These are phyloP conservation scores for Therioaphis trifolii DNA, from an alignment of 2,888 invertebrate genomes.

Conservation along the genomic window DNA sequence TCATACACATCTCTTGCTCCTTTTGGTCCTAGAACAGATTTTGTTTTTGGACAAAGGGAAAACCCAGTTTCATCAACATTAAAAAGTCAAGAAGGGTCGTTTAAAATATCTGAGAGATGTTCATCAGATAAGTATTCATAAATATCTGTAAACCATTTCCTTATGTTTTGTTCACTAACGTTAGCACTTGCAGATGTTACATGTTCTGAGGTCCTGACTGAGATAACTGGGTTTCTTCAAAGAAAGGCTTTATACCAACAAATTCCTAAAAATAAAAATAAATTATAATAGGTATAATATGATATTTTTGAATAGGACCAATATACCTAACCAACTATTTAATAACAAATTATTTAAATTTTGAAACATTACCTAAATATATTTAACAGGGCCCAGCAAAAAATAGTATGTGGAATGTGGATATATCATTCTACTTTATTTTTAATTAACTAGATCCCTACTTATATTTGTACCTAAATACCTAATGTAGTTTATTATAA, in stretches of 20 bases:
- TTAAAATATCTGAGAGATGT: constrained; percentile 57
- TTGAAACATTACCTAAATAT: too few species aligned
- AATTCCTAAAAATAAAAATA: constrained; percentile 41
- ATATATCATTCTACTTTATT: too few species aligned
- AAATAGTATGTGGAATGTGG: too few species aligned
- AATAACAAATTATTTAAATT: too few species aligned
- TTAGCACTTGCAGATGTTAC: constrained; percentile 67
- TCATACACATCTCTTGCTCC: constrained; percentile 68
- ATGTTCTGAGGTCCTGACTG: constrained; percentile 49
- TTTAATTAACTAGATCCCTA: too few species aligned
- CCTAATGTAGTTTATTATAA: too few species aligned
- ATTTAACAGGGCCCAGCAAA: too few species aligned
- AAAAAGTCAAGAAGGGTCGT: constrained; percentile 67
- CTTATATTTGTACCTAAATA: too few species aligned
- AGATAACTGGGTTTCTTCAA: constrained; percentile 66
- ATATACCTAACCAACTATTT: too few species aligned
- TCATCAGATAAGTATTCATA: constrained; percentile 59
- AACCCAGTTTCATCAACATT: constrained; percentile 68
- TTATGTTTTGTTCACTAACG: constrained; percentile 67
- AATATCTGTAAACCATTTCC: constrained; percentile 65
- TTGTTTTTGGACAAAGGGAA: constrained; percentile 67
- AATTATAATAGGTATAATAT: too few species aligned
- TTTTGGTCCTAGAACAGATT: constrained; percentile 66
- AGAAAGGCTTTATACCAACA: constrained; percentile 67
- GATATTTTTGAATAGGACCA: too few species aligned